These are phyloP conservation scores for Urocynchramus pylzowi DNA, from an alignment of 2,113 vertebrate genomes.

Conservation along the genomic window DNA sequence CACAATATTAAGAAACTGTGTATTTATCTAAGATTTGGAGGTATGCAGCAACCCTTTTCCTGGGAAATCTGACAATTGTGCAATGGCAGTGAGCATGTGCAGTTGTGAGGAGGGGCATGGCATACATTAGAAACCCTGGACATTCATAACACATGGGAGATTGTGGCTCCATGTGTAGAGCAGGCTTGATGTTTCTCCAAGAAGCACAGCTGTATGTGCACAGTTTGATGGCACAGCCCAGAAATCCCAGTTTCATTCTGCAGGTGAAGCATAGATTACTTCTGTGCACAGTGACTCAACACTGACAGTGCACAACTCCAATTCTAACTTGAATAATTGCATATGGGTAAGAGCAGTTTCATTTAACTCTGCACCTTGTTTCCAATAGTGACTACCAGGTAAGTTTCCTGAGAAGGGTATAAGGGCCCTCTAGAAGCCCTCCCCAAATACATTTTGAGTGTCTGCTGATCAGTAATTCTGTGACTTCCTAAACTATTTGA, in stretches of 20 bases:
- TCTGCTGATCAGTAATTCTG: neutral
- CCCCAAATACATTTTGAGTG: neutral
- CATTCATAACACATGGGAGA: neutral
- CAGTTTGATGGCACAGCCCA: neutral
- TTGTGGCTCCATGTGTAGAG: neutral
- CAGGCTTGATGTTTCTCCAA: neutral
- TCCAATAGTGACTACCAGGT: neutral
- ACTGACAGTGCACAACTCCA: neutral
- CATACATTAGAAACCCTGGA: neutral
- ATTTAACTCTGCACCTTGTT: neutral
- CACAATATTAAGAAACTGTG: neutral
- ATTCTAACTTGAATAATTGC: neutral
- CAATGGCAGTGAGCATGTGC: neutral
- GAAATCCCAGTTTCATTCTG: neutral
- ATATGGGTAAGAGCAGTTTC: neutral
- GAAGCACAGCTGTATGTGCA: neutral
- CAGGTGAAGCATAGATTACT: neutral
- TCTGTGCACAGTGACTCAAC: neutral
- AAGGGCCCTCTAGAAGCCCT: neutral
- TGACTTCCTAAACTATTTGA: neutral
- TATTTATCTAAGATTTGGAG: neutral
- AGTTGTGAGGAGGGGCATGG: neutral
- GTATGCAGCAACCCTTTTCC: neutral
- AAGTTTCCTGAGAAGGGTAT: neutral
- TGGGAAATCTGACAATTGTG: neutral